Base-by-base conservation (phyloP, 2,113 vertebrate genomes). In the human region DNA sequence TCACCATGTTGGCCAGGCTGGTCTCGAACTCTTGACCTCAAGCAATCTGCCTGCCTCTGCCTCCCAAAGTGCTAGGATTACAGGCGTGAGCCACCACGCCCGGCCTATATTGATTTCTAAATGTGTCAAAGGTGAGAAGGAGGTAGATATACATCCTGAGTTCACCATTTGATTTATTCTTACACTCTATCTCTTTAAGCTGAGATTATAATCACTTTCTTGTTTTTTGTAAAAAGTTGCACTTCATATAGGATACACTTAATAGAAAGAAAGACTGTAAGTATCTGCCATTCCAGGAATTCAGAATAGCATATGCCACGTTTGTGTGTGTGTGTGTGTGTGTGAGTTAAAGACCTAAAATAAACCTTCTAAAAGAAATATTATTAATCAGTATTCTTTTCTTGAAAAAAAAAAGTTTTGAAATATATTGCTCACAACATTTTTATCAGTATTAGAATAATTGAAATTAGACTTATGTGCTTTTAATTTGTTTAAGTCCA, bases 401-500 rank as follows among this genome's bases (percentile, higher is more conserved):
- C 79, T 73, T 70, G 61, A 94, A 88, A 87, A 50, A 80, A 50
- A 55, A 35, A 87, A 64, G 38, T 88, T 88, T 64, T 87, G 22
- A 75, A 86, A 59, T 76, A 1, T 90, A 85, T n/a, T 48, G 8
- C 45, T 84, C 32, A 48, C 76, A 90, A 78, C 16, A 12, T 68
- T 90, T 83, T 92, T 83, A 61, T 92, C 22, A 78, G 32, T 61
- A 92, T 30, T 68, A 82, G 30, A 48, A 61, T 78, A 83, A 81
- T 72, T 52, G 13, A 88, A 45, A 52, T 55, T 70, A 90, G 30
- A 48, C 2, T 73, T 84, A 84, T 8, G n/a, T 80, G 59, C 6
- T 61, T 82, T 89, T 89, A 92, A 78, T 82, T 90, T 82, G 18
- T 76, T 94, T 70, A 92, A 96, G 52, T 22, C 20, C 22, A 87